Evolutionary conservation across 1,140 invertebrate species (phyloP).

Genomic region (Drosophila arawakana): DNA sequence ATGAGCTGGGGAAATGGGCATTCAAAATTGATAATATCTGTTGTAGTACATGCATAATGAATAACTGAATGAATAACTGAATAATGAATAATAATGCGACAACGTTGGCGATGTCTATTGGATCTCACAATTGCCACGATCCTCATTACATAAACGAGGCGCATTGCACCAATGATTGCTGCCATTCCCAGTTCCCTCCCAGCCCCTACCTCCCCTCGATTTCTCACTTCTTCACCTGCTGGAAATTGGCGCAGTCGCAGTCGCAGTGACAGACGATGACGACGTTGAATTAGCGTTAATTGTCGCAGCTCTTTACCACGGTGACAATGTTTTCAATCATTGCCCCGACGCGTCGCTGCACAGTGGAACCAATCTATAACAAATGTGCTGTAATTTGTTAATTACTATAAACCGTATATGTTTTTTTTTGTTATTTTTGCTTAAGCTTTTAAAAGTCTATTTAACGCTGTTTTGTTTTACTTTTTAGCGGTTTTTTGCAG

Average conservation of each 20-base stretch:
- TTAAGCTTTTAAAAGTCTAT: too few species aligned
- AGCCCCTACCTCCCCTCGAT: not conserved
- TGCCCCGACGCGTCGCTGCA: not conserved
- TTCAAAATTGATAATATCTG: slow-evolving; percentile 70
- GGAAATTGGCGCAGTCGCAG: slow-evolving; percentile 33
- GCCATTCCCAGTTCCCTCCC: not conserved
- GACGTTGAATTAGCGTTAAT: slow-evolving; percentile 42
- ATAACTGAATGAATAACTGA: slow-evolving; percentile 38
- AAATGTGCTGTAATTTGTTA: not conserved
- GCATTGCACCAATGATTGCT: slow-evolving; percentile 49
- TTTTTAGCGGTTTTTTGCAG: too few species aligned
- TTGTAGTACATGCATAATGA: slow-evolving; percentile 37
- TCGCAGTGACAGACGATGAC: slow-evolving; percentile 22
- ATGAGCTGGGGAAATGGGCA: slow-evolving; percentile 9
- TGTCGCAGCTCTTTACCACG: slow-evolving; percentile 41
- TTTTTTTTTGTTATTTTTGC: too few species aligned
- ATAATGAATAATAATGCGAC: slow-evolving; percentile 72
- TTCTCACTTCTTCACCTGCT: slow-evolving; percentile 4
- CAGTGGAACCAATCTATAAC: not conserved
- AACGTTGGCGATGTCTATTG: slow-evolving; percentile 22
- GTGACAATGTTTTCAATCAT: slow-evolving; percentile 35
- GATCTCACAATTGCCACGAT: slow-evolving; percentile 36
- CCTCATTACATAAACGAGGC: slow-evolving; percentile 75
- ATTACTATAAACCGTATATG: too few species aligned
- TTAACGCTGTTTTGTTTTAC: too few species aligned